Base-by-base conservation (phyloP, 2,888 invertebrate species). In the Lepidocyrtoides sp. region DNA sequence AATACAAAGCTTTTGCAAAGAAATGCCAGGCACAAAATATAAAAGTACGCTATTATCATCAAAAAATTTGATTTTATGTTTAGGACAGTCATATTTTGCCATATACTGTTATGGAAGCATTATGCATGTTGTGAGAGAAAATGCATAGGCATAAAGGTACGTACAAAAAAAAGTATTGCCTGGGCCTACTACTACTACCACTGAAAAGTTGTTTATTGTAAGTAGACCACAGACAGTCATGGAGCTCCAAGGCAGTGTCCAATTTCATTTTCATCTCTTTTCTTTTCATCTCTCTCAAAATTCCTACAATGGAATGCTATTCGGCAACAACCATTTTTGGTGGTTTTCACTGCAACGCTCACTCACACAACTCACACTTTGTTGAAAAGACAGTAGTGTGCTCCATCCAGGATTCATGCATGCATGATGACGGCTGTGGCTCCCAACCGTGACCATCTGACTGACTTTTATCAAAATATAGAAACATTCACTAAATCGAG, bases 391-490 rank as follows among this genome's bases (percentile, higher is more conserved):
- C 10, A 17, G 14, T 29, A 57, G 48, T 14, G 12, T 12, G 48
- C 57, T 3, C 17, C 14, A 14, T 51, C n/a, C n/a, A n/a, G 41
- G 57, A 81, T 82, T 63, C 82, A 63, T 60, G n/a, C 10, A 26
- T 79, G 20, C 36, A 48, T 44, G 51, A 26, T 63, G 29, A 51
- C 29, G 17, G 41, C 17, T 82, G 83, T 69, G 69, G 66, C 32
- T 83, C 69, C 17, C 51, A 29, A 83, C 83, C 63, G 51, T 63
- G 63, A 63, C 63, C 82, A 44, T 82, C 44, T 63, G 23, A 82
- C 63, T 82, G 82, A 82, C 82, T 63, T 63, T 82, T 82, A 81
- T 81, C n/a, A 60, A 81, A 81, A 81, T 63, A 44, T 44, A 82
- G n/a, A 57, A 57, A 54, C 29, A 29, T 7, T 8, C 26, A 29